A percentile compares a stretch with the other conserved stretches of the same genome.
phyloP scores from a whole-genome alignment of 2,797 vertebrate species.

The Lacerta agilis region DNA sequence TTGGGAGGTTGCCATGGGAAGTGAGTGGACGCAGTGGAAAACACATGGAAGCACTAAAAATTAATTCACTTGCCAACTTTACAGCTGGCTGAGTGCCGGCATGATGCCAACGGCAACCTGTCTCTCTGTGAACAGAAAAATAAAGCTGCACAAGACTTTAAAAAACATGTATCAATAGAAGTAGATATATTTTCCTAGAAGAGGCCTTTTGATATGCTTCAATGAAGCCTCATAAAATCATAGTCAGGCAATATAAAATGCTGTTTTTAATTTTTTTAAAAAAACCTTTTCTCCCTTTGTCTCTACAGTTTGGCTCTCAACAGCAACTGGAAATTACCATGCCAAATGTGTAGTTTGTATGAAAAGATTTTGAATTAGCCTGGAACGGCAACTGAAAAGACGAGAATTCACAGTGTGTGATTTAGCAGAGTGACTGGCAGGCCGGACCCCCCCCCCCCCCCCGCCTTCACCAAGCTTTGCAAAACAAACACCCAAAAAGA shows the following conservation, averaged over 20 bases:
- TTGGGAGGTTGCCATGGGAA: constrained; percentile 45
- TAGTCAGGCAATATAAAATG: not conserved
- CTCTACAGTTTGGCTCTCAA: constrained; percentile 20
- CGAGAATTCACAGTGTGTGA: fast-evolving
- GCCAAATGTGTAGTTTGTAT: not conserved
- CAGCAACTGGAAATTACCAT: not conserved
- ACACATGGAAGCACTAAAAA: constrained; percentile 64
- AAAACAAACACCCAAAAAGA: fast-evolving
- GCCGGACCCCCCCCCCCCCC: not conserved
- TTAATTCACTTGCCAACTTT: constrained; percentile 50
- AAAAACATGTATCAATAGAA: not conserved
- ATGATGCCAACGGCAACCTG: constrained; percentile 47
- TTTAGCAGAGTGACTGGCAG: not conserved
- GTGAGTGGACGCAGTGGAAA: constrained; percentile 49
- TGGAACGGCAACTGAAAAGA: fast-evolving
- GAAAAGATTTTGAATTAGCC: constrained; percentile 7
- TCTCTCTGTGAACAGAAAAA: constrained; percentile 48
- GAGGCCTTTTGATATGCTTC: constrained; percentile 42
- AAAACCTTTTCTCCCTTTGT: not conserved
- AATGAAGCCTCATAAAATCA: constrained; percentile 38
- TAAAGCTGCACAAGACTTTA: constrained; percentile 35
- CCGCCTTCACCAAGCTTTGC: not conserved
- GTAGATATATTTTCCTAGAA: constrained; percentile 20
- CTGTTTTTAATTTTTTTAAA: not conserved
- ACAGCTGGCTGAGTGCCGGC: constrained; percentile 42